Conservation (phyloP, 2,113 vertebrate species). For the Indicator indicator region DNA sequence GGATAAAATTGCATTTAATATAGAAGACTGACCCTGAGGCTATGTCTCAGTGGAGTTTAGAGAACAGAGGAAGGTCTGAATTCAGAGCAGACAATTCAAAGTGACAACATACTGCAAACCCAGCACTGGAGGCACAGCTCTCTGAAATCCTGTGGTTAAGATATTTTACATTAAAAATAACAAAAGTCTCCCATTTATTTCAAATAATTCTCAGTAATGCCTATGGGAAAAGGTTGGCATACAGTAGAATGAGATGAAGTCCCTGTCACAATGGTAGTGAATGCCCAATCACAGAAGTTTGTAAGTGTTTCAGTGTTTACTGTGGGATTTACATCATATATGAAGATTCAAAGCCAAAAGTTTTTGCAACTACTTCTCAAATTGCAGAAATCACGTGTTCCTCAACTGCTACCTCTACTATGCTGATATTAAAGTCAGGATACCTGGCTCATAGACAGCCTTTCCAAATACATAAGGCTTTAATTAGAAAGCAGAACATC, state of each 20-base stretch:
- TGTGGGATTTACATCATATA: not conserved
- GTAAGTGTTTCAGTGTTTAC: not conserved
- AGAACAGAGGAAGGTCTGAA: not conserved
- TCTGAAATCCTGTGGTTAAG: not conserved
- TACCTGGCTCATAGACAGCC: not conserved
- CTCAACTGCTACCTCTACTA: not conserved
- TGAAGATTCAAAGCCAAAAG: not conserved
- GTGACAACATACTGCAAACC: not conserved
- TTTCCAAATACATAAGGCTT: not conserved
- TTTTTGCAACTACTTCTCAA: not conserved
- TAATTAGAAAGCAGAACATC: not conserved
- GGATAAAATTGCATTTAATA: not conserved
- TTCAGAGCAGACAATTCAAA: not conserved
- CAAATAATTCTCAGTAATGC: not conserved
- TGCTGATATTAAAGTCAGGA: not conserved
- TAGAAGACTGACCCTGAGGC: not conserved
- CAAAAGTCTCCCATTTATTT: not conserved
- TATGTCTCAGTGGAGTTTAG: not conserved
- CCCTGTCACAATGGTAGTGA: not conserved
- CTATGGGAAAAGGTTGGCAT: not conserved
- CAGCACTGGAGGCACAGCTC: not conserved
- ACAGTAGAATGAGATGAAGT: not conserved
- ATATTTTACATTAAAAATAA: not conserved
- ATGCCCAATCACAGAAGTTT: not conserved
- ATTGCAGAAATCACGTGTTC: not conserved